Conservation (phyloP, 2,888 invertebrate genomes). For the Adelognathus sp. region DNA sequence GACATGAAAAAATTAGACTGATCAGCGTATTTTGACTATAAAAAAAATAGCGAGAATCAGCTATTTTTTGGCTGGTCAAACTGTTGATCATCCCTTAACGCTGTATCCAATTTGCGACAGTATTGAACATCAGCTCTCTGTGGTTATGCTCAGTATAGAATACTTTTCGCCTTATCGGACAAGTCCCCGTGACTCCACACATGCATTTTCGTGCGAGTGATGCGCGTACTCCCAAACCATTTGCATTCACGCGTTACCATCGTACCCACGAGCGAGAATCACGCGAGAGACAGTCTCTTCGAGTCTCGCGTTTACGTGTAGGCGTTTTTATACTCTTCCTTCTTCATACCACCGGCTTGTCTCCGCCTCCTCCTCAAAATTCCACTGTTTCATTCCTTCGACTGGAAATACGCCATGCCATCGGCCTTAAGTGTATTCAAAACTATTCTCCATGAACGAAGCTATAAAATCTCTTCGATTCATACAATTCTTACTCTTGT, state of each 20-base stretch:
- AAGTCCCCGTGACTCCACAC: not conserved
- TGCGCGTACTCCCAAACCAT: conserved; percentile 39
- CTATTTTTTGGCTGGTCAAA: too few species aligned
- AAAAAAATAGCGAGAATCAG: too few species aligned
- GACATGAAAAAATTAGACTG: too few species aligned
- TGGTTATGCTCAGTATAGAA: too few species aligned
- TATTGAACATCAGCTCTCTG: too few species aligned
- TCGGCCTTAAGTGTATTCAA: conserved; percentile 23
- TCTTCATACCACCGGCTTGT: conserved; percentile 1
- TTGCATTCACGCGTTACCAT: conserved; percentile 40
- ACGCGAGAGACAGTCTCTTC: conserved; percentile 11
- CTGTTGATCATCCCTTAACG: too few species aligned
- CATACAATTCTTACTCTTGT: conserved; percentile 20
- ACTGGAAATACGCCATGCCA: conserved; percentile 21
- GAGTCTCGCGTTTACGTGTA: conserved; percentile 44
- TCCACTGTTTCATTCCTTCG: conserved; percentile 45
- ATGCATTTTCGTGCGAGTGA: conserved; percentile 23
- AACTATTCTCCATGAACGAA: conserved; percentile 7
- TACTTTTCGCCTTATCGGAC: not conserved
- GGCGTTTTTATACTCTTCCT: conserved; percentile 47
- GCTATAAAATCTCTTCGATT: conserved; percentile 35
- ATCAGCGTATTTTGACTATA: too few species aligned
- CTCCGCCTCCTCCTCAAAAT: conserved; percentile 44
- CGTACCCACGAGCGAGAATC: not conserved
- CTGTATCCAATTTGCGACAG: too few species aligned